A percentile compares a stretch with the other conserved stretches of the same genome.
These are phyloP conservation scores for Apocrypta bakeri DNA, from an alignment of 1,140 invertebrate species.

Conservation along the genomic window DNA sequence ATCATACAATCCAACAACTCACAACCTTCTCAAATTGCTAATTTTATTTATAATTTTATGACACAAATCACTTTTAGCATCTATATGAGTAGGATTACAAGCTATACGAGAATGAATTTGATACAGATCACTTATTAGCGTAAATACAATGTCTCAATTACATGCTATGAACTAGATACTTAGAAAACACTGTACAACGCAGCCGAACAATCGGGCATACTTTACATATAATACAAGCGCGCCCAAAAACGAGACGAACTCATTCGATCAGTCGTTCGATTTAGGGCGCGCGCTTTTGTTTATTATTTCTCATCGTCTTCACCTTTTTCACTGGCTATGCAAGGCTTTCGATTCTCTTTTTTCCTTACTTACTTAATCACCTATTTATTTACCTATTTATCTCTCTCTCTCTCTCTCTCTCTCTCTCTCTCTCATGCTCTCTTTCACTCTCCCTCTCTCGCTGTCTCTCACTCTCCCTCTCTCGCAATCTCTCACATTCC, in stretches of 20 bases:
- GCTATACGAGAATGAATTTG: slow-evolving; percentile 75
- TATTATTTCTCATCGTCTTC: slow-evolving; percentile 51
- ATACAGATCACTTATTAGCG: slow-evolving; percentile 75
- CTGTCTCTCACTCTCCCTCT: background rate
- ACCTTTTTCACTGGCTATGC: slow-evolving; percentile 58
- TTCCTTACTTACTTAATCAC: background rate
- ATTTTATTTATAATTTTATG: slow-evolving; percentile 76
- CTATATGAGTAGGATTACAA: slow-evolving; percentile 75
- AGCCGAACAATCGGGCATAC: slow-evolving; percentile 72
- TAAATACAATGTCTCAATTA: slow-evolving; percentile 75
- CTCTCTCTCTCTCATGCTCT: background rate
- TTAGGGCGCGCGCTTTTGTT: slow-evolving; percentile 51
- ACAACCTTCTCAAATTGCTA: slow-evolving; percentile 72
- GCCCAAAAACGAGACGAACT: slow-evolving; percentile 64
- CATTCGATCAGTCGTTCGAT: slow-evolving; percentile 53
- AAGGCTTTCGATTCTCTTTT: slow-evolving; percentile 54
- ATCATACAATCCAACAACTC: background rate
- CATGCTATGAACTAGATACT: slow-evolving; percentile 75
- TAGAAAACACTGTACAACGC: slow-evolving; percentile 76
- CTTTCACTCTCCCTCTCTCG: background rate
- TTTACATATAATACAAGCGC: slow-evolving; percentile 75
- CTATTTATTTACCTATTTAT: slow-evolving; percentile 23
- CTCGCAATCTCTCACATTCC: too few species aligned
- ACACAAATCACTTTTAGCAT: slow-evolving; percentile 76
- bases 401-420: background rate